Base-by-base conservation (phyloP, 2,888 invertebrate species). In the Diarsia mendica region DNA sequence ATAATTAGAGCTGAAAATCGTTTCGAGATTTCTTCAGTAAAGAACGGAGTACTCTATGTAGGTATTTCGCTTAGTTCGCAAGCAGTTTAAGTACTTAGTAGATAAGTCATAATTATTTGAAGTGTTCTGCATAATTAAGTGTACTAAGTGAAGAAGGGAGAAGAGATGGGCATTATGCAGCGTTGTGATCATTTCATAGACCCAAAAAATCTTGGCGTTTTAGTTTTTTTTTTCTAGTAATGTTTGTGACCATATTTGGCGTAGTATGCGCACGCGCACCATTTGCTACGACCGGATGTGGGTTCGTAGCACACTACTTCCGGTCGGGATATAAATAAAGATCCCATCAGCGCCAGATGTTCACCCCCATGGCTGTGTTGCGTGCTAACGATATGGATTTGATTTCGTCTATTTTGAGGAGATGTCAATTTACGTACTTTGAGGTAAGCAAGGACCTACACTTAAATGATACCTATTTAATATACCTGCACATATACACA, bases 291-390 rank as follows among this genome's bases (percentile, higher is more conserved):
- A 88, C 92, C 94, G 95, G 95, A 95, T 95, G 95, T 93, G 93
- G 92, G 93, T 90, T 90, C 90, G 90, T 85, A 90, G 90, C 91
- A 90, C 90, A 91, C 91, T 92, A 93, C 92, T 95, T 95, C 95
- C 95, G 94, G 91, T 90, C 85, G 90, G 86, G 89, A 90, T 92
- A 93, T 92, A 94, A 94, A 94, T 95, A 95, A 93, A 94, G 92
- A 92, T 90, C 89, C 86, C 89, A 91, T 90, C 90, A 90, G 77
- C 79, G 89, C 94, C 95, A 95, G 95, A 95, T 95, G 95, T 93
- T 92, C 90, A 88, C 93, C 92, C 93, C 91, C 89, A 90, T 89
- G 67, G 82, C 80, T 76, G 78, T 75, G 51, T 67, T 76, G 70
- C 48, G 72, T 44, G 39, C 49, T 69, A 55, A 70, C 63, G 65